Conservation (phyloP, 30 jellyfish, hydroid and myxozoan species). For the Turritopsis rubra region DNA sequence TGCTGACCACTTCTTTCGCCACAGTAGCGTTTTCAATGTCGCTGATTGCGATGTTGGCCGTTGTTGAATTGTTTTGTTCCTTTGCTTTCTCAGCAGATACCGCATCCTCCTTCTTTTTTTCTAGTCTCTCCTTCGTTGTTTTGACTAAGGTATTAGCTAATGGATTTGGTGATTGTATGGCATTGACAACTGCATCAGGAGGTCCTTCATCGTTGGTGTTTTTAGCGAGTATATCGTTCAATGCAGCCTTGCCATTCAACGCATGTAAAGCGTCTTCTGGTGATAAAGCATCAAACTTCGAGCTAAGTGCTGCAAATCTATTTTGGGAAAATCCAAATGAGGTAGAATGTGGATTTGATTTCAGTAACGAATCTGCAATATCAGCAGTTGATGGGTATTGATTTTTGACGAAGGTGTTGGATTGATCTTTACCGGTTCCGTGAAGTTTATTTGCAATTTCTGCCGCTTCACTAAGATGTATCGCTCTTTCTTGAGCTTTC, state of each 20-base stretch:
- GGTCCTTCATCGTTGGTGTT: slow-evolving; percentile 4
- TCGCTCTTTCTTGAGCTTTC: slow-evolving; percentile 36
- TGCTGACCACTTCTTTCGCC: slow-evolving; percentile 22
- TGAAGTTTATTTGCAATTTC: slow-evolving; percentile 20
- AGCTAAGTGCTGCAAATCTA: background rate
- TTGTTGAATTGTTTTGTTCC: background rate
- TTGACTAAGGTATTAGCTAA: background rate
- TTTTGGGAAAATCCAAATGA: background rate
- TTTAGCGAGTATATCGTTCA: background rate
- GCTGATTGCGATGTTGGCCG: slow-evolving; percentile 10
- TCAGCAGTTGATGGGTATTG: background rate
- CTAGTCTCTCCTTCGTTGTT: background rate
- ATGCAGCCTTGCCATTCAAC: background rate
- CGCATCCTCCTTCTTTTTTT: background rate
- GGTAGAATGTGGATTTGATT: background rate
- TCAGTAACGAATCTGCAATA: background rate
- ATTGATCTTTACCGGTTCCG: background rate
- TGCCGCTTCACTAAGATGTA: slow-evolving; percentile 17
- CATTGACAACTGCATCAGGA: slow-evolving; percentile 18
- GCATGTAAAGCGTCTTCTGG: slow-evolving; percentile 34
- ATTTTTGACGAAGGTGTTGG: background rate
- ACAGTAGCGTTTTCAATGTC: slow-evolving; percentile 30
- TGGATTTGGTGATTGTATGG: background rate
- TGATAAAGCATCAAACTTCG: background rate
- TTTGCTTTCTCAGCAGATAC: background rate